These are phyloP conservation scores for Coreius guichenoti DNA, from an alignment of 2,797 vertebrate genomes.

Conservation along the genomic window DNA sequence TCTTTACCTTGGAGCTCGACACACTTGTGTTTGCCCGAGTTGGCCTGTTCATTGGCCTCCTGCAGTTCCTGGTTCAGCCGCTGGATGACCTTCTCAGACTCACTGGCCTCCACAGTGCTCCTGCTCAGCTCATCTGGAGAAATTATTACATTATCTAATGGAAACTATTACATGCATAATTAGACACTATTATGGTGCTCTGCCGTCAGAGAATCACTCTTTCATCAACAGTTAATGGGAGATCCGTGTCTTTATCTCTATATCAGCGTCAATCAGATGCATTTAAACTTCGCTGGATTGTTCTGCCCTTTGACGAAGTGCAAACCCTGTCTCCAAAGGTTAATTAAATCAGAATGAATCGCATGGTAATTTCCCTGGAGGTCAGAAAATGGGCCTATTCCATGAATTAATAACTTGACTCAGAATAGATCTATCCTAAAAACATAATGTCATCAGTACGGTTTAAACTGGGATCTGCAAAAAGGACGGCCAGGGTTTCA, in stretches of 20 bases:
- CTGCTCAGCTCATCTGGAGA: conserved; percentile 87
- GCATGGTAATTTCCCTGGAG: conserved; percentile 78
- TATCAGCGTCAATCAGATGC: conserved; percentile 40
- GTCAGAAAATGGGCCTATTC: conserved; percentile 74
- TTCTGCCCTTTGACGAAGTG: conserved; percentile 50
- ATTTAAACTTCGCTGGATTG: conserved; percentile 49
- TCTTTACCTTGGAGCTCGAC: conserved; percentile 93
- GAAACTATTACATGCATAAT: conserved; percentile 22
- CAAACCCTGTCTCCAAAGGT: conserved; percentile 61
- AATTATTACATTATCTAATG: conserved; percentile 27
- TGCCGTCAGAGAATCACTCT: conserved; percentile 30
- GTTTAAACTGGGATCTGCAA: conserved; percentile 57
- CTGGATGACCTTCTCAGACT: conserved; percentile 91
- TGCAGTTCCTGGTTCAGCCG: conserved; percentile 88
- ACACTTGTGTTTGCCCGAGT: conserved; percentile 89
- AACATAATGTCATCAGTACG: conserved; percentile 56
- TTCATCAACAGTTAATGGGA: conserved; percentile 13
- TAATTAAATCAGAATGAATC: conserved; percentile 70
- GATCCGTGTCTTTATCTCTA: neutral
- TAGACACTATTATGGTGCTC: conserved; percentile 32
- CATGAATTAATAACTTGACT: conserved; percentile 78
- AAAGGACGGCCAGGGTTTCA: conserved; percentile 15
- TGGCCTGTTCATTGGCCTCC: conserved; percentile 90
- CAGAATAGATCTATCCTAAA: conserved; percentile 73
- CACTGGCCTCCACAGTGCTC: conserved; percentile 85